Percentiles rank a stretch among this genome's conserved stretches.
Conservation (phyloP, 2,888 invertebrate species). For the Rhingia campestris region DNA sequence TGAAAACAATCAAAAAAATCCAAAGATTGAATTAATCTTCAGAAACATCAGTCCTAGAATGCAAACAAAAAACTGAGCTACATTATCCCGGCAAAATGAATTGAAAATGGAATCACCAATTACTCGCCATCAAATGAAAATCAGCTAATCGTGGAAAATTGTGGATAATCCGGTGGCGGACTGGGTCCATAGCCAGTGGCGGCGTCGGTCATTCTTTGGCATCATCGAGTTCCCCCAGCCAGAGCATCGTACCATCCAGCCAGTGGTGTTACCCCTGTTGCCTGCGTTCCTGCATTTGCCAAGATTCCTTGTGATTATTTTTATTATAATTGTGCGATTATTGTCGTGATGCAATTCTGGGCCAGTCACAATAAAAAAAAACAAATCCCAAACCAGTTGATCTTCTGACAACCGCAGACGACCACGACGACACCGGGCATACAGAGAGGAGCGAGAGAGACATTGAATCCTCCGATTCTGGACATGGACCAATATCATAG, state of each 20-base stretch:
- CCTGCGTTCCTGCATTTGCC: conserved; percentile 21
- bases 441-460: conserved; percentile 77
- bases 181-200: conserved; percentile 35
- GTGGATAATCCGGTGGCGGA: conserved; percentile 60
- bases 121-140: conserved; percentile 80
- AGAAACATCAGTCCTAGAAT: conserved; percentile 42
- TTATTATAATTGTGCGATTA: conserved; percentile 81
- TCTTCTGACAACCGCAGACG: conserved; percentile 73
- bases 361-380: conserved; percentile 64
- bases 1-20: too few relatives aligned
- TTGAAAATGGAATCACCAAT: conserved; percentile 78
- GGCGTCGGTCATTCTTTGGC: conserved; percentile 44
- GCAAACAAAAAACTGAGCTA: conserved; percentile 26
- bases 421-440: conserved; percentile 75
- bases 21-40: conserved; percentile 34
- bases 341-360: conserved; percentile 79
- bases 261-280: conserved; percentile 33
- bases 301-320: conserved; percentile 79
- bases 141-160: conserved; percentile 75
- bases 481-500: conserved; percentile 59
- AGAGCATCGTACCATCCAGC: conserved; percentile 26
- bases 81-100: conserved; percentile 44
- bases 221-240: conserved; percentile 27
- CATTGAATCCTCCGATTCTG: conserved; percentile 46
- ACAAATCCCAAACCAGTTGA: conserved; percentile 60